A percentile compares a stretch with the other conserved stretches of the same genome.
These are phyloP conservation scores for Ceratothoa steindachneri DNA, from an alignment of 2,888 invertebrate species.

Conservation along the genomic window DNA sequence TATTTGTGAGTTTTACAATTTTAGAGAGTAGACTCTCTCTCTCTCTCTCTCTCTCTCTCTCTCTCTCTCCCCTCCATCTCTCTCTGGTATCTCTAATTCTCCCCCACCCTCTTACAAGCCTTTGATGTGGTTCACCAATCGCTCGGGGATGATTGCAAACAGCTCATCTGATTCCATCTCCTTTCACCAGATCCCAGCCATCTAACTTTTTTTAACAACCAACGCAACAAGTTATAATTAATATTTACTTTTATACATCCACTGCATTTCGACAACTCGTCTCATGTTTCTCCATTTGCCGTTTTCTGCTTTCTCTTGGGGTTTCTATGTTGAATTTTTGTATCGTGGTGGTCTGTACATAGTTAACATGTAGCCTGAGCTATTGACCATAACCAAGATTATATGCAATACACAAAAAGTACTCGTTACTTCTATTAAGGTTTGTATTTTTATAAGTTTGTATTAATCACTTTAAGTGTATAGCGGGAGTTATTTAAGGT, in stretches of 20 bases:
- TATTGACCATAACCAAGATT: too few relatives aligned
- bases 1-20: too few relatives aligned
- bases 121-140: constrained; percentile 12
- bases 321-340: too few relatives aligned
- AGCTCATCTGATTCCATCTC: constrained; percentile 2
- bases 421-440: too few relatives aligned
- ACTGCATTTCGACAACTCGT: neutral
- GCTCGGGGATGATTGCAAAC: constrained; percentile 13
- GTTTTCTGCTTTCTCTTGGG: neutral
- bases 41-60: neutral
- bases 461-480: too few relatives aligned
- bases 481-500: too few relatives aligned
- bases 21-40: too few relatives aligned
- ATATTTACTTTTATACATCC: neutral
- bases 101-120: too few relatives aligned
- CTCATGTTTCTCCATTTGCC: neutral
- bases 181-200: neutral
- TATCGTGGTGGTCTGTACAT: too few relatives aligned
- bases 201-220: neutral
- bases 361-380: too few relatives aligned
- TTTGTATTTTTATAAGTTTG: too few relatives aligned
- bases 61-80: neutral
- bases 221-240: neutral
- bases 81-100: neutral
- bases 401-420: too few relatives aligned